Percentiles rank a stretch among this genome's conserved stretches.
These are phyloP conservation scores for Drosophila ironensis DNA, from an alignment of 1,140 invertebrate species.

Conservation along the genomic window DNA sequence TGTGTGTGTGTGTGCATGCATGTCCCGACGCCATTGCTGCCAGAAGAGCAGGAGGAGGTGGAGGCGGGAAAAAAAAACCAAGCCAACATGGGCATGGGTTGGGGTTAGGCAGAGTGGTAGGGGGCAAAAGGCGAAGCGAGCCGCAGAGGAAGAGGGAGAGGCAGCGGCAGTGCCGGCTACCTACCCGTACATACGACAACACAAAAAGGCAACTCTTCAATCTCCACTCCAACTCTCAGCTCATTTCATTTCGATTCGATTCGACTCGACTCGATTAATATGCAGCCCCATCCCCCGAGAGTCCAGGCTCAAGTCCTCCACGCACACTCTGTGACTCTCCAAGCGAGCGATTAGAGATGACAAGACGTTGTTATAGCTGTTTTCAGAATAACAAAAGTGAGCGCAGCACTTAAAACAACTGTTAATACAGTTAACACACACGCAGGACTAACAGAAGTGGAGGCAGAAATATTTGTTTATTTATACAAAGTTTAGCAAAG, in stretches of 20 bases:
- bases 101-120: not conserved
- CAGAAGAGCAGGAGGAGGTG: not conserved
- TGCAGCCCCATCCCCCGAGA: slow-evolving; percentile 44
- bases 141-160: slow-evolving; percentile 3
- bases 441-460: too few species aligned
- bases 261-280: slow-evolving; percentile 71
- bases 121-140: not conserved
- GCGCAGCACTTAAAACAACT: too few species aligned
- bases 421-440: too few species aligned
- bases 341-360: too few species aligned
- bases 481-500: too few species aligned
- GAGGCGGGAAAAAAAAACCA: too few species aligned
- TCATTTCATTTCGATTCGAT: slow-evolving; percentile 65
- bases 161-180: slow-evolving; percentile 34
- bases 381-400: too few species aligned
- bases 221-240: slow-evolving; percentile 21
- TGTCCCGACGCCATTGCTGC: slow-evolving; percentile 66
- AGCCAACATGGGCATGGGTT: too few species aligned
- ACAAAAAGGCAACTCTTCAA: slow-evolving; percentile 29
- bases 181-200: slow-evolving; percentile 34
- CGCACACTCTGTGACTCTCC: slow-evolving; percentile 6
- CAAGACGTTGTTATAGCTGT: too few species aligned
- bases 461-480: too few species aligned
- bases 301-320: slow-evolving; percentile 27
- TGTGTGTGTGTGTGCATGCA: slow-evolving; percentile 24